phyloP scores from a whole-genome alignment of 2,797 vertebrate genomes.

The Leucoraja ocellata region DNA sequence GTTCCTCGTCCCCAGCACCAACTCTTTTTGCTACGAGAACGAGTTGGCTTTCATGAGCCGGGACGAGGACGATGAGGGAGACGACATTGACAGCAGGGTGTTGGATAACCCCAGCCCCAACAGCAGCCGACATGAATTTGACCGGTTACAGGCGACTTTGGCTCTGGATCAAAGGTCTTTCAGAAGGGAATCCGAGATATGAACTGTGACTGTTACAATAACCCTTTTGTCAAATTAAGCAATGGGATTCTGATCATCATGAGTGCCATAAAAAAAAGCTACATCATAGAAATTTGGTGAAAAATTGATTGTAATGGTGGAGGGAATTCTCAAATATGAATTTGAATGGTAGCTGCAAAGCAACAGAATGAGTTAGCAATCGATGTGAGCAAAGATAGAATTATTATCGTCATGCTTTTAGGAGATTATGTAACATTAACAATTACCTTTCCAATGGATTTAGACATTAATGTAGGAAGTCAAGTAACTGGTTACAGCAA shows the following conservation, averaged over 20 bases:
- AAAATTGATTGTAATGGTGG: constrained; percentile 20
- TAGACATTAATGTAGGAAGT: constrained; percentile 7
- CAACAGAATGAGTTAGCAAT: constrained; percentile 8
- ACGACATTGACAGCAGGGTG: constrained; percentile 58
- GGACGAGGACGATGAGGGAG: constrained; percentile 70
- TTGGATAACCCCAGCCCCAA: constrained; percentile 74
- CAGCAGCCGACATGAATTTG: constrained; percentile 75
- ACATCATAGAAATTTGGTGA: constrained; percentile 1
- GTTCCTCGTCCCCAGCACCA: constrained; percentile 78
- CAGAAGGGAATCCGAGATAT: constrained; percentile 94
- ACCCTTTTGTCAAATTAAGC: constrained; percentile 36
- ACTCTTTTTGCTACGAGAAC: constrained; percentile 92
- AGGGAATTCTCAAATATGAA: constrained; percentile 21
- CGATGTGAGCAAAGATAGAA: constrained; percentile 32
- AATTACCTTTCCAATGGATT: constrained; percentile 29
- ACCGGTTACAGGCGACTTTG: constrained; percentile 72
- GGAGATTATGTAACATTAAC: constrained; percentile 10
- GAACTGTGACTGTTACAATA: constrained; percentile 51
- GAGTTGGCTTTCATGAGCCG: constrained; percentile 89
- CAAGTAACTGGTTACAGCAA: neutral
- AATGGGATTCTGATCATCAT: neutral
- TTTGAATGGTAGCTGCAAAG: neutral
- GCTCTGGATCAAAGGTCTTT: constrained; percentile 82
- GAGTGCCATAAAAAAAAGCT: constrained; percentile 27
- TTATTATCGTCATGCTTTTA: constrained; percentile 7